Base-by-base conservation (phyloP, 2,113 vertebrate genomes). In the Oryzias javanicus region DNA sequence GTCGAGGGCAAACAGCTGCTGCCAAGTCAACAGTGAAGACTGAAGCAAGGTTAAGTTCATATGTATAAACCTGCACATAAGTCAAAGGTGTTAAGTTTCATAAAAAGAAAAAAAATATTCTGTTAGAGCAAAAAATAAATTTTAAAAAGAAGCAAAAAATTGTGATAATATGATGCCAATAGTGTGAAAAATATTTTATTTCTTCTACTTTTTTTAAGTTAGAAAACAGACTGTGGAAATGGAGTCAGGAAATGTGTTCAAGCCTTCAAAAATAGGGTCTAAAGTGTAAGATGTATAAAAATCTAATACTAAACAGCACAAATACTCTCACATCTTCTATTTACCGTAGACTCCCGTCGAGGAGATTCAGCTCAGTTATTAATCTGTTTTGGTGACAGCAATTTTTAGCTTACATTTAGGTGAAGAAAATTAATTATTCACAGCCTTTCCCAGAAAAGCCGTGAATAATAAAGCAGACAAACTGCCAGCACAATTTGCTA, bases 241-340 rank as follows among this genome's bases (percentile, higher is more conserved):
- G 27, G 7, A 29, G 27, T 7, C 27, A 29, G 27, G 7, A 29
- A 29, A 29, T 27, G 4, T 27, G 25, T 12, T 35, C 12, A n/a
- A n/a, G n/a, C n/a, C n/a, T n/a, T n/a, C n/a, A 35, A 51, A 51
- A 51, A 51, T 3, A 25, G 17, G 3, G 49, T 27, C 27, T 8
- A 51, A 25, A 51, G 22, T 8, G 49, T 51, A 8, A 61, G 65
- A 63, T 1, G 64, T 72, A 76, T 71, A 69, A 41, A 29, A 47
- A 51, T 66, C 18, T 76, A 72, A 76, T 81, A 51, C 78, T 76
- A 64, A 87, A 77, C 72, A 72, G 49, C 74, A 80, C 71, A 58
- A 60, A 62, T 71, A 52, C 72, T 72, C 82, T 76, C 62, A 60
- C 64, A 55, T 45, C 61, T 71, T 58, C 67, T 45, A 55, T 80